phyloP scores from a whole-genome alignment of 2,888 invertebrate species.

The Leptopilina myrica region DNA sequence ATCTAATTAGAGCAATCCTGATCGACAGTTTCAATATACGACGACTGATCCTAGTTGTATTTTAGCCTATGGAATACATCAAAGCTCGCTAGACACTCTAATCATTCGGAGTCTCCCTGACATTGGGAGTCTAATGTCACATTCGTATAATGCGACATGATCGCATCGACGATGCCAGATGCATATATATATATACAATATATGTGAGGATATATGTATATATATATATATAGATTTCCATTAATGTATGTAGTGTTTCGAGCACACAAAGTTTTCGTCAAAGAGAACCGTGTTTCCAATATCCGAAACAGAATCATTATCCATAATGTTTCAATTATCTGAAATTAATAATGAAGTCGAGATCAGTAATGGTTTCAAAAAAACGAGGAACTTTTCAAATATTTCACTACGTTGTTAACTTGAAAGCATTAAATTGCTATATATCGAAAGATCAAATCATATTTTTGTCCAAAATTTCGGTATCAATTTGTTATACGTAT shows the following conservation, averaged over 20 bases:
- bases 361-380: too few species aligned
- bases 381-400: too few species aligned
- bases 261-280: slow-evolving; percentile 14
- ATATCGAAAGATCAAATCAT: too few species aligned
- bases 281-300: neutral
- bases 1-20: slow-evolving; percentile 12
- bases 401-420: too few species aligned
- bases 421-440: too few species aligned
- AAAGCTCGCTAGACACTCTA: slow-evolving; percentile 12
- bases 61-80: slow-evolving; percentile 1
- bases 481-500: too few species aligned
- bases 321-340: neutral
- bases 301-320: neutral
- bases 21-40: slow-evolving; percentile 21
- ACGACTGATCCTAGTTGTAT: neutral
- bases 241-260: neutral
- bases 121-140: slow-evolving; percentile 22
- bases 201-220: too few species aligned
- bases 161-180: neutral
- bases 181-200: neutral
- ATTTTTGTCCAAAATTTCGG: too few species aligned
- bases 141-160: neutral
- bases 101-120: slow-evolving; percentile 2
- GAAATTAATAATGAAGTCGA: too few species aligned
- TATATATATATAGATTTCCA: neutral